Evolutionary conservation across 2,888 invertebrate species (phyloP), one percentile per base, ranked within the genome.

Genomic region (Dynastes maya): DNA sequence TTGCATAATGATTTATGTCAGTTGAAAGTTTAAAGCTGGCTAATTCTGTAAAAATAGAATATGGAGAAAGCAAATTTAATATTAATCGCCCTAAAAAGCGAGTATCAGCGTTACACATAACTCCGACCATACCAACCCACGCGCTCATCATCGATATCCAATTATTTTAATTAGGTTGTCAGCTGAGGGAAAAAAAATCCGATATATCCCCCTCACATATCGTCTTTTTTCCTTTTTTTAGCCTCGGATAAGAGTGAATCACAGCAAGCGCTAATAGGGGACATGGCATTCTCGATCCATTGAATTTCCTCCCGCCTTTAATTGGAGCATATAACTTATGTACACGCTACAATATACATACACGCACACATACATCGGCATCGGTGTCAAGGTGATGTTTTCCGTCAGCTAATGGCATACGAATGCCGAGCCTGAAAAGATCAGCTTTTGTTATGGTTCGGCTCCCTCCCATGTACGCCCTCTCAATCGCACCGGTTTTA

Each of bases 371-470:
- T 32, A 55, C 16, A 8, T 22, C 55, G 22, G 64, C 64, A 72
- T 58, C 45, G 72, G 72, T 72, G 72, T 72, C 72, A 72, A 72
- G 72, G 72, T 72, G 58, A 72, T 45, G 72, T 58, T 72, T 58
- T 58, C 72, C 72, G 72, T 72, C 72, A 72, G 58, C 72, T 58
- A 72, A 72, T 58, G 58, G 37, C 37, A 58, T 11, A 58, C 40
- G 72, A 58, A 40, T 45, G 72, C 51, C 58, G 72, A 40, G 72
- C 72, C 58, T 72, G 72, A 58, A 72, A 72, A 72, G 40, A 72
- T 72, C 72, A 72, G 72, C 72, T 58, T 58, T 61, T 72, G 72
- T 72, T 72, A 58, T 72, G 55, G 40, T 58, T 70, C 67, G 49
- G 16, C 72, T 55, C 55, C 22, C 53, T n/a, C 6, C 49, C 16